Percentiles rank a stretch among this genome's conserved stretches.
These are phyloP conservation scores for Scarus forsteni DNA, from an alignment of 2,797 vertebrate species.

Conservation along the genomic window DNA sequence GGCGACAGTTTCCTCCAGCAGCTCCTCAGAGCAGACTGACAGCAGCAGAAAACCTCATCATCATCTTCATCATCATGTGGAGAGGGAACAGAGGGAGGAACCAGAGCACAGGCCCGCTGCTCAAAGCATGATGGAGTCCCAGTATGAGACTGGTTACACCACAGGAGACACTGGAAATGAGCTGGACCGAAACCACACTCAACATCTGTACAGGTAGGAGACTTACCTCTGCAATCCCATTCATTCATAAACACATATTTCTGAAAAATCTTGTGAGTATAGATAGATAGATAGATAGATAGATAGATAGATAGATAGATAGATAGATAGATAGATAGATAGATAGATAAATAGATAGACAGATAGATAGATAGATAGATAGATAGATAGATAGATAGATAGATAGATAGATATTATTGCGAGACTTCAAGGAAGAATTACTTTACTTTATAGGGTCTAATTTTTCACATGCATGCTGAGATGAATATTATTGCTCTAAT, in stretches of 20 bases:
- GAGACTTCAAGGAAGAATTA: not conserved
- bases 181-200: conserved; percentile 74
- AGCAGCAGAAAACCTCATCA: conserved; percentile 31
- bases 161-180: conserved; percentile 87
- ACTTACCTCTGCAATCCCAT: not conserved
- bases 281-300: too few species aligned
- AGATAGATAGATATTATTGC: not conserved
- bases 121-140: conserved; percentile 78
- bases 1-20: conserved; percentile 57
- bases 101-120: conserved; percentile 13
- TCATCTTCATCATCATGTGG: conserved; percentile 13
- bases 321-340: too few species aligned
- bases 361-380: too few species aligned
- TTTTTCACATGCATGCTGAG: too few species aligned
- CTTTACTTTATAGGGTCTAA: not conserved
- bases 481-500: too few species aligned
- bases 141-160: conserved; percentile 87
- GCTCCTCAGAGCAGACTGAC: conserved; percentile 64
- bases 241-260: not conserved
- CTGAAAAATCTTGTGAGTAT: too few species aligned
- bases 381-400: too few species aligned
- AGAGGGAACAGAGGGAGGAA: conserved; percentile 34
- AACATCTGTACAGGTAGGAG: conserved; percentile 68
- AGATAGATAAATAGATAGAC: too few species aligned
- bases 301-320: too few species aligned